Evolutionary conservation across 2,888 invertebrate species (phyloP).

Genomic region (Ormyrus pomaceus): DNA sequence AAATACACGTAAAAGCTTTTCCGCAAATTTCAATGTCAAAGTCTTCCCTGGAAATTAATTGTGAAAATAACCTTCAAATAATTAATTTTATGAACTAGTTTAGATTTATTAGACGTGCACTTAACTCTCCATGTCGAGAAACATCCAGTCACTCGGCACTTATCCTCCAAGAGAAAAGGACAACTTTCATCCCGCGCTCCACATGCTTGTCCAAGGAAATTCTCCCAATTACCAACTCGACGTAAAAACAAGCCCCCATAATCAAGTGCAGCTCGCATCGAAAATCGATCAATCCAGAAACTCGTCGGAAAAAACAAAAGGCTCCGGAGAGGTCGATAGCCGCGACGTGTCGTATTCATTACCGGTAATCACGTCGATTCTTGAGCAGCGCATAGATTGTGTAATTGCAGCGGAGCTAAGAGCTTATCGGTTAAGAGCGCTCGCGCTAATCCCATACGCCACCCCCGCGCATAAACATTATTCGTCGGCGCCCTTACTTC

Average conservation of each 20-base stretch:
- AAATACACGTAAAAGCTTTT: no score
- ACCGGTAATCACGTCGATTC: slow-evolving; percentile 67
- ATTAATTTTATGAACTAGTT: no score
- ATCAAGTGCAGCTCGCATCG: no score
- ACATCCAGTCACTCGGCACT: no score
- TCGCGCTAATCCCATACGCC: neutral
- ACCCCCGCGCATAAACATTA: slow-evolving; percentile 36
- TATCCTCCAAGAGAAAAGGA: no score
- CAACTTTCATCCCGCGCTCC: neutral
- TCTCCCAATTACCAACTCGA: neutral
- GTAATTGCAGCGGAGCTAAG: slow-evolving; percentile 64
- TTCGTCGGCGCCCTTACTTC: slow-evolving; percentile 12
- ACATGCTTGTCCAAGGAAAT: neutral
- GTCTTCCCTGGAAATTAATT: no score
- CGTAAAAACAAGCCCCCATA: slow-evolving; percentile 12
- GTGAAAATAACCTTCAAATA: no score
- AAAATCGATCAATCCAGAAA: no score
- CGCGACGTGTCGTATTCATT: slow-evolving; percentile 60
- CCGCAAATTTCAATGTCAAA: no score
- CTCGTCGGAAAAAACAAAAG: no score
- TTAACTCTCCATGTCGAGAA: no score
- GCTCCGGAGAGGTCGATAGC: slow-evolving; percentile 39
- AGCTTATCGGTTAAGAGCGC: slow-evolving; percentile 62
- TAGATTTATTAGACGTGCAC: no score
- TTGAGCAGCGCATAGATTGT: slow-evolving; percentile 65